Base-by-base conservation (phyloP, 2,113 vertebrate genomes). In the Phycodurus eques region DNA sequence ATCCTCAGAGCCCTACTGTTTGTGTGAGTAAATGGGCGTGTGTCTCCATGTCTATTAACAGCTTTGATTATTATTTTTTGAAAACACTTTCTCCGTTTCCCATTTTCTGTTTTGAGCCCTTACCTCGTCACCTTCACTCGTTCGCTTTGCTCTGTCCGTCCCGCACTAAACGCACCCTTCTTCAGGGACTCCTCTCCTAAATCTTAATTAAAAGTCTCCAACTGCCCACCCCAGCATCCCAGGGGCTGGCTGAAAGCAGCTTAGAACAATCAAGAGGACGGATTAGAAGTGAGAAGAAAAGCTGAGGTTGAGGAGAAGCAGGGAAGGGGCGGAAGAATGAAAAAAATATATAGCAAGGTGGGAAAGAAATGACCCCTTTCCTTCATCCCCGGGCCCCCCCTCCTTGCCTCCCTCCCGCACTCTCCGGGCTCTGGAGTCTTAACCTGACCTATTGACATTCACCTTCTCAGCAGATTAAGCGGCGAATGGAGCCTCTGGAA, bases 181-280 rank as follows among this genome's bases (percentile, higher is more conserved):
- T 90, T 88, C 81, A 80, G 88, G 80, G 83, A 93, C 83, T 84
- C 80, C 72, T 92, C 85, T 90, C 91, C 91, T 91, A 93, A 92
- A 92, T 90, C 89, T 92, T 92, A 93, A 93, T 93, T 93, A 93
- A 93, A 93, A 91, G 90, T 90, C 84, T 92, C 86, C 75, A 69
- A 79, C 71, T 49, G 73, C 77, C 76, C 77, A 67, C 69, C 73
- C 77, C 83, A 33, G 81, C 82, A 71, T 88, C 91, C 88, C 82
- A 87, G 70, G 84, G 90, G 87, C 83, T 76, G 80, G 76, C 84
- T 91, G 88, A 92, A 91, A 92, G 92, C 90, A 91, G 89, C 90
- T 92, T 93, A 92, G 91, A 92, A 93, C 91, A 93, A 93, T 93
- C 93, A 93, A 90, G 88, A 85, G 86, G 82, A 92, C 62, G 78